Conservation (phyloP, 2,797 vertebrate genomes). For the Rachycentron canadum region DNA sequence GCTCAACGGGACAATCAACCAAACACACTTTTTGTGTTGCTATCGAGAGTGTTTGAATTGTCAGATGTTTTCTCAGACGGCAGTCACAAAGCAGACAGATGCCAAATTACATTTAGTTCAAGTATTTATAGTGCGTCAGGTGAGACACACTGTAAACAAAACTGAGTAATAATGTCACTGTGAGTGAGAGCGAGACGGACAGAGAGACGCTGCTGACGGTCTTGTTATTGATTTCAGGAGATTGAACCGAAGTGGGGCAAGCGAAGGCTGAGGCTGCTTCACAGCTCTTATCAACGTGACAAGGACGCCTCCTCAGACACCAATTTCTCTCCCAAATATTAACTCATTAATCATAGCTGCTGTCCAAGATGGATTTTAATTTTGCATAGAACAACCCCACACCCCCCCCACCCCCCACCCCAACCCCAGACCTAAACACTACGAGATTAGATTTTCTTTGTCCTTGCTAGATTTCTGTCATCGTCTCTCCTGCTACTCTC, state of each 20-base stretch:
- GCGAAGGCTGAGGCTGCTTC: constrained; percentile 52
- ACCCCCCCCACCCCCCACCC: constrained; percentile 16
- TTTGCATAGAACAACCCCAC: constrained; percentile 71
- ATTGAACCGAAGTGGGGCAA: constrained; percentile 55
- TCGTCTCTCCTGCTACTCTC: constrained; percentile 33
- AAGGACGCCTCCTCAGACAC: constrained; percentile 79
- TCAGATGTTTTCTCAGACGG: not conserved
- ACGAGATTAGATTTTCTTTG: constrained; percentile 75
- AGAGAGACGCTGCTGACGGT: constrained; percentile 42
- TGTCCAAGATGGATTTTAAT: constrained; percentile 86
- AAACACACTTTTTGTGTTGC: not conserved
- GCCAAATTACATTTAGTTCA: constrained; percentile 14
- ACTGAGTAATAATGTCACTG: constrained; percentile 38
- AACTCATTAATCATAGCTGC: constrained; percentile 89
- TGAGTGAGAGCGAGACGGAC: constrained; percentile 36
- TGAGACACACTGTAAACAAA: constrained; percentile 38
- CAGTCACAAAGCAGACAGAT: no score
- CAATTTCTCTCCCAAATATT: constrained; percentile 87
- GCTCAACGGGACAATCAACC: not conserved
- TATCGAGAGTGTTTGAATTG: not conserved
- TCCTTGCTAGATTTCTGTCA: constrained; percentile 50
- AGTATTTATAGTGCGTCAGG: constrained; percentile 47
- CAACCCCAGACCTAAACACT: constrained; percentile 30
- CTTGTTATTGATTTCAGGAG: constrained; percentile 72
- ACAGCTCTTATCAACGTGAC: constrained; percentile 80